Conservation (phyloP, 2,797 vertebrate genomes). For the Halcyon leucocephala region DNA sequence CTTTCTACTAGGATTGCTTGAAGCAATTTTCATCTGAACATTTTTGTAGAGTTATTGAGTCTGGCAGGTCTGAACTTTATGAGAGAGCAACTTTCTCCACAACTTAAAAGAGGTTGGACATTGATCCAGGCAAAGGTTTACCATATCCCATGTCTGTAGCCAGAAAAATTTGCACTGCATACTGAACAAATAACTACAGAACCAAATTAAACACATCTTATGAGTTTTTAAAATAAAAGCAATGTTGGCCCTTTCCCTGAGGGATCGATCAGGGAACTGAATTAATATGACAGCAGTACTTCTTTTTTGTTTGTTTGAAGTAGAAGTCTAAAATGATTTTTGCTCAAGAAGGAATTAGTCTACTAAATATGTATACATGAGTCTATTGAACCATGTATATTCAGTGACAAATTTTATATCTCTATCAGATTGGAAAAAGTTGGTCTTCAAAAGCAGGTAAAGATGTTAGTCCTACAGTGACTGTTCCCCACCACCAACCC, state of each 20-base stretch:
- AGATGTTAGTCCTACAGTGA: constrained; percentile 1
- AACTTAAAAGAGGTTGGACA: constrained; percentile 95
- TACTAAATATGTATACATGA: neutral
- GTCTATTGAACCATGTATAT: constrained; percentile 9
- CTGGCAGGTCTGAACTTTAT: constrained; percentile 99
- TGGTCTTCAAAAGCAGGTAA: constrained; percentile 21
- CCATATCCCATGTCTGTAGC: constrained; percentile 89
- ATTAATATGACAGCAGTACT: constrained; percentile 60
- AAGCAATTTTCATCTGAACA: constrained; percentile 93
- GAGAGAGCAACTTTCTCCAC: constrained; percentile 94
- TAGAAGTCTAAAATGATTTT: constrained; percentile 35
- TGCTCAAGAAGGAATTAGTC: constrained; percentile 41
- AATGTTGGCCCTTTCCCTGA: constrained; percentile 60
- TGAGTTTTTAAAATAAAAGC: constrained; percentile 77
- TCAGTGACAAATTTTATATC: constrained; percentile 30
- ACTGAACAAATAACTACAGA: constrained; percentile 91
- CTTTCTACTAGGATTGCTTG: constrained; percentile 90
- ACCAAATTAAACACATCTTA: constrained; percentile 80
- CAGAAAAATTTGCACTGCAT: constrained; percentile 97
- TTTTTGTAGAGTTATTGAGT: constrained; percentile 95
- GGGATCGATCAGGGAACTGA: constrained; percentile 46
- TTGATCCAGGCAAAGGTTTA: constrained; percentile 89
- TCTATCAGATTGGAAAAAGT: constrained; percentile 15
- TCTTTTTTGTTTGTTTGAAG: constrained; percentile 58
- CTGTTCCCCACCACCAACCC: neutral